Base-by-base conservation (phyloP, 2,888 invertebrate genomes). In the Neoaliturus tenellus region DNA sequence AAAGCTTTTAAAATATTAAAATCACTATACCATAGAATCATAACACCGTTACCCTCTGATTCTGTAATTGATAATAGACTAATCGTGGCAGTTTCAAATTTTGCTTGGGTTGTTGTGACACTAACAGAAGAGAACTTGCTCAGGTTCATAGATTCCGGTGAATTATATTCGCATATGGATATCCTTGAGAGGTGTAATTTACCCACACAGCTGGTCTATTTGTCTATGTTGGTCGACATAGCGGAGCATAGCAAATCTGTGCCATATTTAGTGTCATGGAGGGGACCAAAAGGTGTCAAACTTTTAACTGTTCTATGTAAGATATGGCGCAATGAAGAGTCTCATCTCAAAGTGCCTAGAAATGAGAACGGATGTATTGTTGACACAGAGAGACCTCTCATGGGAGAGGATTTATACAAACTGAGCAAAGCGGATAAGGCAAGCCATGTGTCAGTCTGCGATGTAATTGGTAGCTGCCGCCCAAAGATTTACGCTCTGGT, bases 231-330 rank as follows among this genome's bases (percentile, higher is more conserved):
- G 12, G 48, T 28, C n/a, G 78, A 78, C 25, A 31, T 78, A n/a
- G n/a, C 33, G 1, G 78, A 78, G 55, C 23, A 33, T 20, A 33
- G 35, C 6, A 48, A 73, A 25, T 33, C 71, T 39, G 23, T 73
- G n/a, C 82, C 82, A 8, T 82, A 73, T 39, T 23, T 82, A 8
- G 51, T 82, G 14, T 48, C 82, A 8, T 82, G 82, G 82, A 67
- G 73, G 25, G 51, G 33, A 0, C 33, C 10, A 73, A 82, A 73
- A 51, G 35, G 25, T 17, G 20, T 35, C 12, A 73, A 71, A n/a
- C 25, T 82, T 0, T 28, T 82, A 12, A 20, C 33, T 39, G 39
- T 73, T 51, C 58, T 82, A 8, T 82, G 82, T 31, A 48, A 73
- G 14, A 55, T 82, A 17, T 82, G 82, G 82, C 71, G 82, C 20